Percentiles rank a stretch among this genome's conserved stretches.
These are phyloP conservation scores for Epizoanthus stellaris DNA, from an alignment of 92 coral and sea anemone genomes.

Conservation along the genomic window DNA sequence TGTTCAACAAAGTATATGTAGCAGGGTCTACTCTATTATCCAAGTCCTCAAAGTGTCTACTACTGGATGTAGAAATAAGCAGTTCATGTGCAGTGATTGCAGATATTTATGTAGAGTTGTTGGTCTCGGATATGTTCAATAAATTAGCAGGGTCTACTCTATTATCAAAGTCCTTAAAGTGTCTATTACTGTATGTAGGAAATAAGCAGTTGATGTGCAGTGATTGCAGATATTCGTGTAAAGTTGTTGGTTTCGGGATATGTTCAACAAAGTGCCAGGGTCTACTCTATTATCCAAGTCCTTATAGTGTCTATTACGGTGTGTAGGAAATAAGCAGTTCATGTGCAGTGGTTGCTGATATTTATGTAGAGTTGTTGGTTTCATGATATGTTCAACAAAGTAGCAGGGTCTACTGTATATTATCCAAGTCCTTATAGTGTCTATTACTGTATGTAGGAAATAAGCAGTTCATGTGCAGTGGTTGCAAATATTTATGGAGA, in stretches of 20 bases:
- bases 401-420: slow-evolving; percentile 64
- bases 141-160: slow-evolving; percentile 64
- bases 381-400: slow-evolving; percentile 75
- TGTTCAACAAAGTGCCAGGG: slow-evolving; percentile 70
- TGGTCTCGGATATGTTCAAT: slow-evolving; percentile 67
- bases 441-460: neutral
- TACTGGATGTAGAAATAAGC: neutral
- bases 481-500: neutral
- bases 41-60: slow-evolving; percentile 9
- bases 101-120: neutral
- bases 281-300: slow-evolving; percentile 72
- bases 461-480: neutral
- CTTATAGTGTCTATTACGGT: neutral
- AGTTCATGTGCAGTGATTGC: neutral
- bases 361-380: neutral
- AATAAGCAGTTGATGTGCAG: neutral
- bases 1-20: slow-evolving; percentile 70
- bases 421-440: neutral
- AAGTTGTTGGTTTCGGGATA: slow-evolving; percentile 44
- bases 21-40: slow-evolving; percentile 74
- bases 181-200: neutral
- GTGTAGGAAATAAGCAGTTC: neutral
- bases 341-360: neutral
- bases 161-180: neutral
- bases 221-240: no score